Evolutionary conservation across 1,140 invertebrate species (phyloP).

Genomic region (Brachionus sp.): DNA sequence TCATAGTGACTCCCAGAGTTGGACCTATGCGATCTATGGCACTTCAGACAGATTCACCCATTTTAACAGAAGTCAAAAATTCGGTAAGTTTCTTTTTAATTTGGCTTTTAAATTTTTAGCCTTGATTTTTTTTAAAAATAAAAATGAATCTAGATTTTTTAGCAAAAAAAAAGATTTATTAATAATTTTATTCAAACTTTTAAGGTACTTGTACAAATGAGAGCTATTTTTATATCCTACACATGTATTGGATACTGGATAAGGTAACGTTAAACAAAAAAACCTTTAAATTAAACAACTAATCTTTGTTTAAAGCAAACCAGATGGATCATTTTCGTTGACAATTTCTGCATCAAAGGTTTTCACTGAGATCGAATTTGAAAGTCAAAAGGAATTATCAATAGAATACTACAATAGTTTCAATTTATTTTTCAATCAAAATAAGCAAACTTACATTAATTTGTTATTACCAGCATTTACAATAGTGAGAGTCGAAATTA

Average conservation of each 20-base stretch:
- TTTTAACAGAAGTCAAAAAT: no score
- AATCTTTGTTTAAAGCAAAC: background rate
- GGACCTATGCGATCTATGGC: no score
- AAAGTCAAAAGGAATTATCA: background rate
- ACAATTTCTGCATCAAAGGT: background rate
- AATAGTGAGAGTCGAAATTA: background rate
- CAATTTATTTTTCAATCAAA: background rate
- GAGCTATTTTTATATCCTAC: background rate
- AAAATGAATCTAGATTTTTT: no score
- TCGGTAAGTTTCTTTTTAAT: no score
- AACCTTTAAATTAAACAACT: background rate
- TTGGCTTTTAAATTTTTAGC: no score
- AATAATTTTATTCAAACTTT: no score
- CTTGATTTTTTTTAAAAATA: no score
- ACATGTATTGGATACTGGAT: background rate
- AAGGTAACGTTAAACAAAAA: background rate
- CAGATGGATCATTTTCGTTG: background rate
- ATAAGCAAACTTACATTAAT: background rate
- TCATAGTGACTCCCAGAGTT: no score
- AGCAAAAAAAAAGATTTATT: no score
- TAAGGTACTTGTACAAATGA: no score
- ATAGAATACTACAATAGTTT: background rate
- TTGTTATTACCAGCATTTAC: background rate
- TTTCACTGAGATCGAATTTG: background rate
- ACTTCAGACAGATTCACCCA: no score